These are phyloP conservation scores for Andrena bicolor DNA, from an alignment of 2,888 invertebrate species.

Conservation along the genomic window DNA sequence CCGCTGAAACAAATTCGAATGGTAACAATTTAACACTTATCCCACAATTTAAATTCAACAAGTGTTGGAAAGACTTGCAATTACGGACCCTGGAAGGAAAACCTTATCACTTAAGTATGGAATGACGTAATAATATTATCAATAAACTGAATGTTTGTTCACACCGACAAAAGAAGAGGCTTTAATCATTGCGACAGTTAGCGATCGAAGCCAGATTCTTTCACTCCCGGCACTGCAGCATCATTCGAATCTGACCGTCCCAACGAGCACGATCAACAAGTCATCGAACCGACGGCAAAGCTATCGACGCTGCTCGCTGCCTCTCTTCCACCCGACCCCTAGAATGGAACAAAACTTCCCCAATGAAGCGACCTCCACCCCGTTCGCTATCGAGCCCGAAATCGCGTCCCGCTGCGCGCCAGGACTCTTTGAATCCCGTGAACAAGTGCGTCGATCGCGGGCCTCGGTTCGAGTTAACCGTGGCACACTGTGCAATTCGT, in stretches of 20 bases:
- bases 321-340: background rate
- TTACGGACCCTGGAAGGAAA: too few species aligned
- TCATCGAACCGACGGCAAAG: background rate
- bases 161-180: too few species aligned
- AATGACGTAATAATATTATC: too few species aligned
- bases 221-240: background rate
- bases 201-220: background rate
- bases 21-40: too few species aligned
- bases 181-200: too few species aligned
- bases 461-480: background rate
- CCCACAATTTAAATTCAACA: too few species aligned
- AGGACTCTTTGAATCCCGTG: slow-evolving; percentile 17
- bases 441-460: background rate
- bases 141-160: too few species aligned
- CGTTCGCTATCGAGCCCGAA: slow-evolving; percentile 16
- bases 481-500: slow-evolving; percentile 4
- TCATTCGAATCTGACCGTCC: background rate
- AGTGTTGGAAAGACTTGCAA: too few species aligned
- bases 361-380: background rate
- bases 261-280: background rate
- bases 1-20: too few species aligned
- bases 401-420: background rate
- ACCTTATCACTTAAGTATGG: too few species aligned
- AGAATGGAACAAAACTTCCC: slow-evolving; percentile 2
- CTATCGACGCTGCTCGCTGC: background rate